These are phyloP conservation scores for Timema cristinae DNA, from an alignment of 2,888 invertebrate species.

Conservation along the genomic window DNA sequence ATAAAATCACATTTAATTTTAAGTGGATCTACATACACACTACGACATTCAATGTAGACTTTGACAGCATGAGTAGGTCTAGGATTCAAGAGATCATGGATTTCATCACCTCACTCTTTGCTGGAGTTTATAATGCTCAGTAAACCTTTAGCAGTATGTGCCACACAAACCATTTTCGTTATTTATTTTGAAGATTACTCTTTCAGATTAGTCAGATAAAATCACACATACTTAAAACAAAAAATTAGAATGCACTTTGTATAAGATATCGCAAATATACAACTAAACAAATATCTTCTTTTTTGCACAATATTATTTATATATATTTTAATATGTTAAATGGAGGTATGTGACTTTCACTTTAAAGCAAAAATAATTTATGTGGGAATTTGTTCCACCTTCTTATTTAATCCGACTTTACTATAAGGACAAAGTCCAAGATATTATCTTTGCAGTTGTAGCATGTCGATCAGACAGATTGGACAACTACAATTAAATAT, in stretches of 20 bases:
- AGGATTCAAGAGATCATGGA: conserved; percentile 2
- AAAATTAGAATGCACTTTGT: conserved; percentile 2
- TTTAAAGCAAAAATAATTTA: conserved; percentile 5
- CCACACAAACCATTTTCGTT: conserved; percentile 4
- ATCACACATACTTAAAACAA: neutral
- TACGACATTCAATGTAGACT: conserved; percentile 10
- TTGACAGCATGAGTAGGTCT: neutral
- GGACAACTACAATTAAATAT: too few relatives aligned
- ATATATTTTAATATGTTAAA: conserved; percentile 2
- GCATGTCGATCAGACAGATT: too few relatives aligned
- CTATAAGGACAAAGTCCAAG: neutral
- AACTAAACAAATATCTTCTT: conserved; percentile 4
- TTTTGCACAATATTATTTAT: neutral
- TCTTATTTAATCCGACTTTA: neutral
- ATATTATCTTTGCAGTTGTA: too few relatives aligned
- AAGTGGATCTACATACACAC: conserved; percentile 5
- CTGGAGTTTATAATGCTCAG: neutral
- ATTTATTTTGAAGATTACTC: conserved; percentile 2
- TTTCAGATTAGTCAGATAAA: neutral
- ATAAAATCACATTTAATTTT: too few relatives aligned
- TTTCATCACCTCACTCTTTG: conserved; percentile 3
- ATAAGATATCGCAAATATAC: neutral
- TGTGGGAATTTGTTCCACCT: conserved; percentile 16
- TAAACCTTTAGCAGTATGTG: conserved; percentile 11
- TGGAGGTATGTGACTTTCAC: neutral